These are phyloP conservation scores for Deroplatys truncata DNA, from an alignment of 2,888 invertebrate genomes.

Conservation along the genomic window DNA sequence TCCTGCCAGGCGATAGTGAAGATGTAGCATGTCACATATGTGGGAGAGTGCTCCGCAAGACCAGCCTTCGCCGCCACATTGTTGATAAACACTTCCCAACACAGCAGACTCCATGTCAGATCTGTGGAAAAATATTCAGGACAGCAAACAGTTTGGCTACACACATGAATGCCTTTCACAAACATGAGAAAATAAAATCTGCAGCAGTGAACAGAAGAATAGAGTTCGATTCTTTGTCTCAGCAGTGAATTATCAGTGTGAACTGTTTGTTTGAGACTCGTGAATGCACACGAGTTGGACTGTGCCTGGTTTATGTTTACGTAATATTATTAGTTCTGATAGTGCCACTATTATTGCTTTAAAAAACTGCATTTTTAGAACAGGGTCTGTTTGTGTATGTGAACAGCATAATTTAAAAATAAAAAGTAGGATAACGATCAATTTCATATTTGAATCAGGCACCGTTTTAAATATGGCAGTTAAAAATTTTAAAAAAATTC, in stretches of 20 bases:
- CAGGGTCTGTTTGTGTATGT: too few relatives aligned
- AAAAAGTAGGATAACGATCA: too few relatives aligned
- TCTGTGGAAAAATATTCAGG: slow-evolving; percentile 23
- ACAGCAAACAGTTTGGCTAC: slow-evolving; percentile 23
- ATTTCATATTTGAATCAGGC: too few relatives aligned
- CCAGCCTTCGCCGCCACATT: slow-evolving; percentile 31
- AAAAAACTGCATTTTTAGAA: too few relatives aligned
- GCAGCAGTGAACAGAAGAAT: not conserved
- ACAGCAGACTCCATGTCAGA: slow-evolving; percentile 21
- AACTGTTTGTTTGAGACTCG: too few relatives aligned
- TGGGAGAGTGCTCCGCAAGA: slow-evolving; percentile 29
- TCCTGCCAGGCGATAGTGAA: not conserved
- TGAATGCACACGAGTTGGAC: too few relatives aligned
- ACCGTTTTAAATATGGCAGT: too few relatives aligned
- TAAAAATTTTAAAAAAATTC: too few relatives aligned
- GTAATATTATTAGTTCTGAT: too few relatives aligned
- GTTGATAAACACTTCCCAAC: slow-evolving; percentile 29
- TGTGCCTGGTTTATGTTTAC: too few relatives aligned
- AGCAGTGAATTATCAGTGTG: not conserved
- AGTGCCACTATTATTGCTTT: too few relatives aligned
- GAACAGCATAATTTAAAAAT: too few relatives aligned
- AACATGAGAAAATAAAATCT: not conserved
- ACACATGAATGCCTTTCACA: slow-evolving; percentile 24
- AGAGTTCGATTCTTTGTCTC: not conserved
- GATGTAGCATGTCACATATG: slow-evolving; percentile 25